Evolutionary conservation across 2,888 invertebrate genomes (phyloP), one percentile per base, ranked within the genome.

Genomic region (Tolmerus cingulatus): DNA sequence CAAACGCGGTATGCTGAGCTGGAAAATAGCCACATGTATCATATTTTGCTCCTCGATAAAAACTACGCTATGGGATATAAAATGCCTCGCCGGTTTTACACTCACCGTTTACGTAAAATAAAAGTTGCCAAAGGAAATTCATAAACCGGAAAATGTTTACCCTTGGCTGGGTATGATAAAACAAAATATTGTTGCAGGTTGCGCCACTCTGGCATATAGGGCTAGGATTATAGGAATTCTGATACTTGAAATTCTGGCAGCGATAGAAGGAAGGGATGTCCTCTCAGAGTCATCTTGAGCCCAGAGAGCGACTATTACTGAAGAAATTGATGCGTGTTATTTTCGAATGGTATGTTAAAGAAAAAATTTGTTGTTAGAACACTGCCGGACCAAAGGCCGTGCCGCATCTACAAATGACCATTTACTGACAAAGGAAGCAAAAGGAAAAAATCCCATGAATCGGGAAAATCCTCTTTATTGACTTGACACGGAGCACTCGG

Each of bases 381-480:
- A 14, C 7, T 51, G 51, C 51, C 51, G 51, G 66, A 66, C 66
- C 66, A 12, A 23, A 9, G 66, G 27, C 66, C 46, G 30, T 46
- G 16, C 9, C 79, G 51, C 51, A 51, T 27, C 34, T n/a, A 57
- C 82, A 82, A 86, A 86, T 55, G 55, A 37, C 23, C 74, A 40
- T 74, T 85, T 85, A 85, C 74, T 27, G 27, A 46, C 74, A 74
- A 46, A 74, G 12, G 19, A 27, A 43, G 40, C 43, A 55, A 87
- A 51, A 57, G 77, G 77, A 85, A 84, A 87, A 88, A 86, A 87
- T 87, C 82, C 84, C 79, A 57, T 88, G 87, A 88, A 88, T 88
- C 76, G 86, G 76, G 85, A 76, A 88, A 88, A 88, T 88, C 88
- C 88, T 87, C 87, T 88, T 88, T 88, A 88, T 88, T 88, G 88